These are phyloP conservation scores for Philypnodon macrostomus DNA, from an alignment of 2,797 vertebrate species.

Conservation along the genomic window DNA sequence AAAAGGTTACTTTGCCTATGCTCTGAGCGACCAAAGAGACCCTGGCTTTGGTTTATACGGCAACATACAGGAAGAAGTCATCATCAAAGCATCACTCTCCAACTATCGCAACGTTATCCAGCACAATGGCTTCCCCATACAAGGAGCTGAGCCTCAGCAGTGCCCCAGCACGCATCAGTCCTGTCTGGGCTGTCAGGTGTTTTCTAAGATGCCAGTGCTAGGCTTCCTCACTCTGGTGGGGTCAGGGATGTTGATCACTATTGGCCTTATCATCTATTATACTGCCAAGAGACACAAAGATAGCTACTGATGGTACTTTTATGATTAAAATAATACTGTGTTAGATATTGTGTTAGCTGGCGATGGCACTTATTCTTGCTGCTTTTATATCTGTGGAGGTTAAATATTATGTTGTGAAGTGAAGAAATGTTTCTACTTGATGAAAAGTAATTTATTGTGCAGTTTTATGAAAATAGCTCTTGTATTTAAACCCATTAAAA, in stretches of 20 bases:
- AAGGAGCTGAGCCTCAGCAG: constrained; percentile 51
- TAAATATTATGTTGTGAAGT: not conserved
- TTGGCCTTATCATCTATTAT: constrained; percentile 87
- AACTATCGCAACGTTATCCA: constrained; percentile 88
- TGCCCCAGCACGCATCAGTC: constrained; percentile 70
- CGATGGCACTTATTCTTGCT: constrained; percentile 1
- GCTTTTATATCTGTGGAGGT: not conserved
- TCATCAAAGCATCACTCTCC: constrained; percentile 85
- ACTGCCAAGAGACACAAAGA: constrained; percentile 78
- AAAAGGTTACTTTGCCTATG: constrained; percentile 92
- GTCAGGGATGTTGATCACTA: constrained; percentile 80
- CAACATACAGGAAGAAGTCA: constrained; percentile 79
- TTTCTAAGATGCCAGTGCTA: constrained; percentile 79
- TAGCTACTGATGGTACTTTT: constrained; percentile 23
- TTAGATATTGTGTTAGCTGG: not conserved
- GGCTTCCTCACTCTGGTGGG: constrained; percentile 85
- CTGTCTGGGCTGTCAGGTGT: constrained; percentile 75
- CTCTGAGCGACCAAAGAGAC: constrained; percentile 87
- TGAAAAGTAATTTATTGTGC: constrained; percentile 34
- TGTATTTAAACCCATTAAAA: not conserved
- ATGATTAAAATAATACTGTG: not conserved
- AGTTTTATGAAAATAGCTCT: constrained; percentile 5
- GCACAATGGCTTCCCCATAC: constrained; percentile 83
- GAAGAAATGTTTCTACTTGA: not conserved
- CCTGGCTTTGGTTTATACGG: constrained; percentile 88